Evolutionary conservation across 2,888 invertebrate species (phyloP), one percentile per base, ranked within the genome.

Genomic region (Tachystola acroxantha): DNA sequence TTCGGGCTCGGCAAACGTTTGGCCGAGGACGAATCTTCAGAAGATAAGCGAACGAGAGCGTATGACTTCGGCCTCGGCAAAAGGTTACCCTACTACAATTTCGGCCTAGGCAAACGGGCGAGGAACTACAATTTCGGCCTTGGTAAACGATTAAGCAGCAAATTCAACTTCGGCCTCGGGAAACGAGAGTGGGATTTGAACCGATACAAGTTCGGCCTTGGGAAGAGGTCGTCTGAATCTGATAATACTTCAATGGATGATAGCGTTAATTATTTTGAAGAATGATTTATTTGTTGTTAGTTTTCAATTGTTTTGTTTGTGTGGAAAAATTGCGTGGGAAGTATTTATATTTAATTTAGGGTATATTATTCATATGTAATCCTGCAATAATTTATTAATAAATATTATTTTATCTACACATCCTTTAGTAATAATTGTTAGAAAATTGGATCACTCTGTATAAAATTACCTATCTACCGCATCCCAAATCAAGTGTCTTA

Each of bases 1-100:
- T 92, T 93, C 56, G 93, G 93, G 0, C 77, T 93, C n/a, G 93
- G 93, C 1, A 90, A 92, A 50, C 88, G 93, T 7, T 81, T 87
- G 43, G 63, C 59, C 7, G 75, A 74, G 11, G 76, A 75, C 40
- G 75, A 74, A 0, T 45, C 54, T 1, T 46, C 57, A 1, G 80
- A 84, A 45, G 80, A 84, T 32, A 82, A 82, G 37, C 71, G 85
- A 9, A 74, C 75, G 0, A 56, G 78, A 16, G 69, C 71, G 51
- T 86, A 85, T 58, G 76, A 81, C 41, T 86, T 86, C 42, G 87
- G 86, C 2, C 64, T 87, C 1, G 87, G 86, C 9, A 87, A 87
- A 46, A 70, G 86, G 25, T 57, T 78, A 2, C 73, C 81, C 1
- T 56, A 77, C 16, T 89, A 88, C 65, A 85, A 77, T 47, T 88